These are phyloP conservation scores for Meda fulgida DNA, from an alignment of 2,797 vertebrate species.

Conservation along the genomic window DNA sequence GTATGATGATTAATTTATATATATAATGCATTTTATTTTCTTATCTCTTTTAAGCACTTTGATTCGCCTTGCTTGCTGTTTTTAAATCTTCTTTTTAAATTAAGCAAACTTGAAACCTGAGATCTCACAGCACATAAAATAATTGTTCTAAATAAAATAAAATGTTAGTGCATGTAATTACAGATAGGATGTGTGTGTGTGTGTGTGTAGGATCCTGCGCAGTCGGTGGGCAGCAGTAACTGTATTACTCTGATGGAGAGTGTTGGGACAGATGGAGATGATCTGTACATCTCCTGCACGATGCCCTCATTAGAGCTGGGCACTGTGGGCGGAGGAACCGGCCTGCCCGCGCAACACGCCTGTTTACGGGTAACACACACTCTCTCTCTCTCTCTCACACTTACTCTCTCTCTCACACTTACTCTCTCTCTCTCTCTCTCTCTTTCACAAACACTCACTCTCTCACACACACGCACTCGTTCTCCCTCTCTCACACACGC, in stretches of 20 bases:
- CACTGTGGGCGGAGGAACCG: slow-evolving; percentile 94
- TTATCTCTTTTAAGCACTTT: no score
- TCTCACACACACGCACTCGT: no score
- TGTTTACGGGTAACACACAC: slow-evolving; percentile 86
- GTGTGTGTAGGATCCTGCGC: slow-evolving; percentile 87
- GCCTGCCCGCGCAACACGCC: slow-evolving; percentile 90
- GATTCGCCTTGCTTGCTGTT: no score
- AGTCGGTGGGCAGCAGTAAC: slow-evolving; percentile 94
- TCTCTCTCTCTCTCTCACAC: neutral
- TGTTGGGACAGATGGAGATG: slow-evolving; percentile 82
- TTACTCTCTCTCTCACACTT: neutral
- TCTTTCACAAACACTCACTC: no score
- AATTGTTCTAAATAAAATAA: no score
- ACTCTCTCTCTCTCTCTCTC: neutral
- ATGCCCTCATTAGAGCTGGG: slow-evolving; percentile 98
- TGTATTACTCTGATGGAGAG: slow-evolving; percentile 96
- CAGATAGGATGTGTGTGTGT: neutral
- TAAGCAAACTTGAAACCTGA: no score
- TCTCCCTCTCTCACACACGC: no score
- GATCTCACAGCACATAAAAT: neutral
- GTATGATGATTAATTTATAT: no score
- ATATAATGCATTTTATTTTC: no score
- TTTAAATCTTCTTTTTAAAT: no score
- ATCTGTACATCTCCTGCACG: slow-evolving; percentile 93
- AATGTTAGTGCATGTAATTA: no score